These are phyloP conservation scores for Pyrocoelia pectoralis DNA, from an alignment of 2,888 invertebrate genomes.

Conservation along the genomic window DNA sequence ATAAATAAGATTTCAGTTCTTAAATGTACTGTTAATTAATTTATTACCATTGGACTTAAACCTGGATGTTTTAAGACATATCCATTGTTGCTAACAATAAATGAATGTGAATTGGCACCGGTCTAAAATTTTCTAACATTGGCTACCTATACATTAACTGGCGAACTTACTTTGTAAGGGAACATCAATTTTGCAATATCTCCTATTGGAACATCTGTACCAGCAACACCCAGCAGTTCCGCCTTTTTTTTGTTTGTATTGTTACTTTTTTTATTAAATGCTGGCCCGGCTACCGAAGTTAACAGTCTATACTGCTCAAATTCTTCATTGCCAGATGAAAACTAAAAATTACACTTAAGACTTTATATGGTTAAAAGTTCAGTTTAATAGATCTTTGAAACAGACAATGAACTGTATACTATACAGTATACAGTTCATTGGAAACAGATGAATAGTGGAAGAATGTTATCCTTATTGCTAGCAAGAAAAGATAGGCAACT, in stretches of 20 bases:
- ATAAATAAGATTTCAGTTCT: slow-evolving; percentile 18
- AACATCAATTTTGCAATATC: slow-evolving; percentile 90
- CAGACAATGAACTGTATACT: no score
- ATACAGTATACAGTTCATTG: no score
- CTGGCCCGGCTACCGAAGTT: slow-evolving; percentile 92
- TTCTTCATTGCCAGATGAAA: not conserved
- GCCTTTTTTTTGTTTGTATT: slow-evolving; percentile 69
- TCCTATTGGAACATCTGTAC: slow-evolving; percentile 92
- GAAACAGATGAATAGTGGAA: no score
- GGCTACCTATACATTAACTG: not conserved
- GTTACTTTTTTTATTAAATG: slow-evolving; percentile 80
- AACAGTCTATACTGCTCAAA: slow-evolving; percentile 71
- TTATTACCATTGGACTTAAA: slow-evolving; percentile 81
- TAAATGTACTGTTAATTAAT: slow-evolving; percentile 48
- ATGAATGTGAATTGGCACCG: slow-evolving; percentile 96
- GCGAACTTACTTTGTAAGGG: slow-evolving; percentile 75
- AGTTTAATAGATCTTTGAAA: no score
- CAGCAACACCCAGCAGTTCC: slow-evolving; percentile 91
- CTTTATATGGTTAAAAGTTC: no score
- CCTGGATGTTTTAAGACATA: slow-evolving; percentile 95
- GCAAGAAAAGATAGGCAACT: no score
- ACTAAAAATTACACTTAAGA: slow-evolving; percentile 7
- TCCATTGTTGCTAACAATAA: slow-evolving; percentile 96
- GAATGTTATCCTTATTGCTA: no score
- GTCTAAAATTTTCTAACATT: slow-evolving; percentile 67